A percentile compares a stretch with the other conserved stretches of the same genome.
Conservation (phyloP, 2,797 vertebrate species). For the Danio kyathit region DNA sequence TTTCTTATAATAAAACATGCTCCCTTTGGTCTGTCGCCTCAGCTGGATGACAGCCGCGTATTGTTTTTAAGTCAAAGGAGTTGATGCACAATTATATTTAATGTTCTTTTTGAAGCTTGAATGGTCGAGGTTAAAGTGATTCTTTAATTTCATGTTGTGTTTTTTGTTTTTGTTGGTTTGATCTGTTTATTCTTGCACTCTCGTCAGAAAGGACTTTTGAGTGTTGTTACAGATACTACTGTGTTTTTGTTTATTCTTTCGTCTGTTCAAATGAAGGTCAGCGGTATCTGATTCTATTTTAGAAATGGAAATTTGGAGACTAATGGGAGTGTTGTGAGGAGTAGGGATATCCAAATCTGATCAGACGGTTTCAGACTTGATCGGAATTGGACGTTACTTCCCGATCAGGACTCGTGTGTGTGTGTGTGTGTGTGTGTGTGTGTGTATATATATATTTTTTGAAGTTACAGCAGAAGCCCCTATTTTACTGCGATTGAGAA, state of each 20-base stretch:
- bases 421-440: too few species aligned
- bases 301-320: slow-evolving; percentile 53
- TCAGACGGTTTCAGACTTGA: too few species aligned
- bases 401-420: too few species aligned
- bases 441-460: too few species aligned
- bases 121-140: slow-evolving; percentile 13
- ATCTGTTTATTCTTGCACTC: not conserved
- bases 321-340: slow-evolving; percentile 46
- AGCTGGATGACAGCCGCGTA: slow-evolving; percentile 5
- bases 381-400: too few species aligned
- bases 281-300: slow-evolving; percentile 42
- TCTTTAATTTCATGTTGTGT: not conserved
- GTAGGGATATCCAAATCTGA: not conserved
- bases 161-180: slow-evolving; percentile 7
- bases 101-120: slow-evolving; percentile 34
- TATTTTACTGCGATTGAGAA: too few species aligned
- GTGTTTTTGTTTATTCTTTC: slow-evolving; percentile 11
- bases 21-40: slow-evolving; percentile 22
- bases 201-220: not conserved
- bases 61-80: slow-evolving; percentile 41
- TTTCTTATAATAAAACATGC: slow-evolving; percentile 24
- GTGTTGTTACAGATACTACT: slow-evolving; percentile 21
- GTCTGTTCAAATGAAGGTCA: slow-evolving; percentile 47
- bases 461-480: too few species aligned
- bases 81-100: slow-evolving; percentile 24